phyloP scores from a whole-genome alignment of 2,888 invertebrate genomes.

The Trachelus stipa region DNA sequence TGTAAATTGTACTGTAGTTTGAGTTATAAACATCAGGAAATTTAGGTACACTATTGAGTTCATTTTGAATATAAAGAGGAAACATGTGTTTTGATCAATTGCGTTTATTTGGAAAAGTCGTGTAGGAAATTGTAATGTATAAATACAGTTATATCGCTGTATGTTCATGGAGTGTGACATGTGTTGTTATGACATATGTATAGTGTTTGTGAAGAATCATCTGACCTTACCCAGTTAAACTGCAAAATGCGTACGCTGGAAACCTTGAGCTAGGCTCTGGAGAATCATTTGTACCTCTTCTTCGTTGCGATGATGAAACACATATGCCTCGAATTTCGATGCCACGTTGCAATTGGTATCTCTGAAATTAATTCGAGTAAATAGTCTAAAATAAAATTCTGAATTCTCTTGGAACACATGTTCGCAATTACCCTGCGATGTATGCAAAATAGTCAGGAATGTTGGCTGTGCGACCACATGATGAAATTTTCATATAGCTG shows the following conservation, averaged over 20 bases:
- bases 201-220: background rate
- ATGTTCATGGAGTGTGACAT: background rate
- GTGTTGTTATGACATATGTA: background rate
- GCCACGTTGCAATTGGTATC: slow-evolving; percentile 68
- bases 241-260: slow-evolving; percentile 69
- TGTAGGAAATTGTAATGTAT: background rate
- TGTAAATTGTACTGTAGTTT: background rate
- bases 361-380: slow-evolving; percentile 50
- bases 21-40: background rate
- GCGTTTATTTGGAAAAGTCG: background rate
- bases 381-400: background rate
- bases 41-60: background rate
- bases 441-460: slow-evolving; percentile 72
- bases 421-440: slow-evolving; percentile 70
- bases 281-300: slow-evolving; percentile 66
- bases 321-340: slow-evolving; percentile 66
- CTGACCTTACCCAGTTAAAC: slow-evolving; percentile 53
- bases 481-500: slow-evolving; percentile 75
- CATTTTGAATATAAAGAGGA: too few species aligned
- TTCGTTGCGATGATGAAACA: slow-evolving; percentile 65
- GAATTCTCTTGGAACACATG: background rate
- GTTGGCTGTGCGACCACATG: slow-evolving; percentile 72
- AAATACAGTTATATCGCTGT: background rate
- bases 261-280: slow-evolving; percentile 70
- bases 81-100: background rate